Evolutionary conservation across 2,888 invertebrate genomes (phyloP), one percentile per base, ranked within the genome.

Genomic region (Odontothrips loti): DNA sequence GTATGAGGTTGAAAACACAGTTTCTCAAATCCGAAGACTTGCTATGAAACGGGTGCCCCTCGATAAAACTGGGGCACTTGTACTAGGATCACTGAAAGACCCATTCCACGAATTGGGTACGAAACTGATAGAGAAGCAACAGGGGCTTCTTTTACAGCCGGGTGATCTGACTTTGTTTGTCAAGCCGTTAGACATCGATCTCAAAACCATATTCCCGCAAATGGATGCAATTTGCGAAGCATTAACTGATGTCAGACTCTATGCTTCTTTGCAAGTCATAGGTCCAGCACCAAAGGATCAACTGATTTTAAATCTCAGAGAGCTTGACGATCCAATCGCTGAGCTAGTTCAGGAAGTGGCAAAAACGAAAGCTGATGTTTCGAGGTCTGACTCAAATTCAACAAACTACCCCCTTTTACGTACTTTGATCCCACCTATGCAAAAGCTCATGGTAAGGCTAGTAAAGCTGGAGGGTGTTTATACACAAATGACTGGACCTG

Each of bases 1-100:
- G 11, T 75, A 75, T 27, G 68, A 75, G 23, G 68, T 75, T 75
- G 68, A 75, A 27, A 75, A 75, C 68, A 27, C 68, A 10, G 68
- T 75, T 27, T 75, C 68, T 27, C 68, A 75, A 75, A 75, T 75
- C 23, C 68, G 68, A 11, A n/a, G 68, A 11, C 68, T 75, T 1
- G 68, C 68, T 0, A 27, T 75, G 68, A 75, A 75, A 12, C 23
- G 27, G 23, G 12, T 75, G 1, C 68, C 68, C 68, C 23, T 27
- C 1, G 68, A 75, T 27, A 75, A 75, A 27, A 75, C 68, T 8
- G 68, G 68, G 27, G 68, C 68, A 0, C 68, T 75, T n/a, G 68
- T 75, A 0, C 12, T 75, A 10, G 68, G 68, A 12, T 75, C 68
- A 27, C 68, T 75, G 2, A 75, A 75, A 27, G 68, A 75, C 23